Conservation (phyloP, 2,888 invertebrate genomes). For the Lobophora halterata region DNA sequence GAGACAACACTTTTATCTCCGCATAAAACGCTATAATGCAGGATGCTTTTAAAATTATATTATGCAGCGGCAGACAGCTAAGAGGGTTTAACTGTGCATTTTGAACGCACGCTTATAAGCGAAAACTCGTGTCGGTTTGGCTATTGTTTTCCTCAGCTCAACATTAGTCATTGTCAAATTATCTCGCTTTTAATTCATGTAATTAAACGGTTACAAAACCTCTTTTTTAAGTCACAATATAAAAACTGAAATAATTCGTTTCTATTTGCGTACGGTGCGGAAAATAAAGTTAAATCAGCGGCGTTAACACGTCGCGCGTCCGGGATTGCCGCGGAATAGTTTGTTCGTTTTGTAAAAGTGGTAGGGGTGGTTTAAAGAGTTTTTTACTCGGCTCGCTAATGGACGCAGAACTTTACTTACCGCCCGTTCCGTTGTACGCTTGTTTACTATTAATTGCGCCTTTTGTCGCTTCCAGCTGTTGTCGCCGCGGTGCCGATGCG, state of each 20-base stretch:
- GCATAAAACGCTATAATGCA: slow-evolving; percentile 61
- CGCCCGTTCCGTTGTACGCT: slow-evolving; percentile 52
- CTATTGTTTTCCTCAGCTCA: slow-evolving; percentile 25
- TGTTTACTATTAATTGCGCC: slow-evolving; percentile 74
- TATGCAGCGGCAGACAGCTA: slow-evolving; percentile 38
- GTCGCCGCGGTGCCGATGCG: slow-evolving; percentile 42
- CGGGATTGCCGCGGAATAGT: slow-evolving; percentile 61
- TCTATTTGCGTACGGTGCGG: slow-evolving; percentile 41
- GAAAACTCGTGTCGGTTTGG: slow-evolving; percentile 24
- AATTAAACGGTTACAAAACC: slow-evolving; percentile 10
- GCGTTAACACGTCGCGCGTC: slow-evolving; percentile 59
- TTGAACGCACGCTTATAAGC: slow-evolving; percentile 34
- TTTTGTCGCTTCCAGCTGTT: slow-evolving; percentile 66
- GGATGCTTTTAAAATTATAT: slow-evolving; percentile 62
- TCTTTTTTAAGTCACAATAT: slow-evolving; percentile 1
- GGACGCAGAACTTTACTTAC: slow-evolving; percentile 62
- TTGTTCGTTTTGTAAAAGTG: slow-evolving; percentile 53
- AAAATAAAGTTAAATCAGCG: slow-evolving; percentile 64
- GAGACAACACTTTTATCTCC: slow-evolving; percentile 65
- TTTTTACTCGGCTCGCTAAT: slow-evolving; percentile 56
- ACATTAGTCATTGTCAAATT: slow-evolving; percentile 25
- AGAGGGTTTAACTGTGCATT: slow-evolving; percentile 40
- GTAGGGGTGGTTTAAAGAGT: slow-evolving; percentile 45
- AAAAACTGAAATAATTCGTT: slow-evolving; percentile 26
- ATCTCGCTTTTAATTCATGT: slow-evolving; percentile 14